Evolutionary conservation across 2,888 invertebrate genomes (phyloP), one percentile per base, ranked within the genome.

Genomic region (Aphidius colemani): DNA sequence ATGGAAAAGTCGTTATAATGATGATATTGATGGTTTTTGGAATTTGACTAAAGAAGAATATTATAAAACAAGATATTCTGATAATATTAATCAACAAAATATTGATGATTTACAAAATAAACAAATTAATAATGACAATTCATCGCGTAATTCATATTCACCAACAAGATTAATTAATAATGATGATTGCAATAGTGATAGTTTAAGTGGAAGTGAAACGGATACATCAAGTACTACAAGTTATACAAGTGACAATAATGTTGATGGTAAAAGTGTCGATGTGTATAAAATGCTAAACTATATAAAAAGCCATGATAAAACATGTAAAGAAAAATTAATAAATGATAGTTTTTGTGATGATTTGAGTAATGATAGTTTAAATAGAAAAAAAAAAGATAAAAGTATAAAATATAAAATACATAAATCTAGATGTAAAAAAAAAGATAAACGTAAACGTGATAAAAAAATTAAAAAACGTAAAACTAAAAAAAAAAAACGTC

Each of bases 11-110:
- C n/a, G n/a, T 6, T 77, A 76, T 18, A 73, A 72, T 39, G 75
- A 78, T 7, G 76, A 78, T 56, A 69, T 74, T 1, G 77, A 78
- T 8, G 68, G 73, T 0, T 81, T 74, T 48, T 69, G 82, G 7
- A 82, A 82, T 64, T 66, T 81, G 8, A 80, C 81, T 3, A 82
- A 78, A 61, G 81, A 82, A 61, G 82, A 82, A 58, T 81, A 81
- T 81, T 81, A 81, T 81, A 80, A 81, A 9, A 79, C 78, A 0
- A 78, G 74, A 11, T 75, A 80, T 44, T 75, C 74, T 2, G 73
- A 69, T 30, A 30, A 30, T 30, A 30, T 30, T 30, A 30, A 30
- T 30, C 30, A 53, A 7, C 59, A 45, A 68, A 44, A 53, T 43
- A 63, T 4, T 8, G 56, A 56, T 56, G 56, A 56, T 30, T 30